Conservation (phyloP, 2,888 invertebrate genomes). For the Drosophila hamatofila region DNA sequence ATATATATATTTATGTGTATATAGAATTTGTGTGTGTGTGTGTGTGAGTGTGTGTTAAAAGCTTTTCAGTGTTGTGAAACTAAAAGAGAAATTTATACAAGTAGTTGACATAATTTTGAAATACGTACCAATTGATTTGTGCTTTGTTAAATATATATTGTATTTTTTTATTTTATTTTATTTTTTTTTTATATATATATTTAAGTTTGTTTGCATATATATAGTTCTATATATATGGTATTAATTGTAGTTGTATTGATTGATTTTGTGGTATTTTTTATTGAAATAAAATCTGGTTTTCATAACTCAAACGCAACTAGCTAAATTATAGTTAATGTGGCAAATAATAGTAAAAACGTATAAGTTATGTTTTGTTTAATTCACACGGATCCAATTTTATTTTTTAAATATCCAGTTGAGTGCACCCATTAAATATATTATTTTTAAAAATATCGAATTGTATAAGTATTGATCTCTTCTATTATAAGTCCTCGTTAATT, state of each 20-base stretch:
- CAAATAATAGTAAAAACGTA: constrained; percentile 41
- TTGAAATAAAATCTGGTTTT: constrained; percentile 6
- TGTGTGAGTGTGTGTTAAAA: constrained; percentile 23
- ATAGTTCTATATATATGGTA: constrained; percentile 33
- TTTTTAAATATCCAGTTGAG: background rate
- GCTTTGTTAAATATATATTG: constrained; percentile 70
- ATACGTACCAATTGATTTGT: constrained; percentile 83
- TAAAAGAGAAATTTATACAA: constrained; percentile 59
- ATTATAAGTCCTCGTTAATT: background rate
- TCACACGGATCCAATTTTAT: constrained; percentile 16
- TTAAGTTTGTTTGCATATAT: constrained; percentile 46
- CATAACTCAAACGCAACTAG: constrained; percentile 38
- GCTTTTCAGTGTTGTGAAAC: constrained; percentile 51
- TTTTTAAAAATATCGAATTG: background rate
- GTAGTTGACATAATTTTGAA: constrained; percentile 79
- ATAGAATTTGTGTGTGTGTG: constrained; percentile 5
- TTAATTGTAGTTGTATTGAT: constrained; percentile 39
- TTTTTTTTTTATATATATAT: constrained; percentile 21
- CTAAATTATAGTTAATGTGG: constrained; percentile 39
- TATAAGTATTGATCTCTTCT: background rate
- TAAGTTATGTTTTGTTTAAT: constrained; percentile 14
- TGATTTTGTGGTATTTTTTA: constrained; percentile 30
- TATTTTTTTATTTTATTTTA: constrained; percentile 37
- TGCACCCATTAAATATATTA: too few species aligned
- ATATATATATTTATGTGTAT: constrained; percentile 22